Conservation (phyloP, 2,113 vertebrate species). For the Fulica atra region DNA sequence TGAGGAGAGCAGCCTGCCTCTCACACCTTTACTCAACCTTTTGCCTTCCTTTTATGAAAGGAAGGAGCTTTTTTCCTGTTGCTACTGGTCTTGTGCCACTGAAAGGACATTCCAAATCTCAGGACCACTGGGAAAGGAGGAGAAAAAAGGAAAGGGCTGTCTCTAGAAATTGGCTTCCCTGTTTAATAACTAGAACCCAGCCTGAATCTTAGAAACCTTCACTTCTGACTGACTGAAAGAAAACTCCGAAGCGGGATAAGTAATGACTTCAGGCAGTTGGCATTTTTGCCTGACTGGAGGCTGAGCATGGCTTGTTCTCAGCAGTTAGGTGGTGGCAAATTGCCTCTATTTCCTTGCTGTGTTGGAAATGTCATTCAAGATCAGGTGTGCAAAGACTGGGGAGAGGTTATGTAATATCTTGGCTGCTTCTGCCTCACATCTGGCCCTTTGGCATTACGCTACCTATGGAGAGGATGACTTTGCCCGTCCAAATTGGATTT, state of each 20-base stretch:
- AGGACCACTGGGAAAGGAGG: not conserved
- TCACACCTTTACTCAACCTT: not conserved
- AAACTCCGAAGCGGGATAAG: not conserved
- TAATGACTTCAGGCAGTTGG: not conserved
- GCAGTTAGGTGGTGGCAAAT: not conserved
- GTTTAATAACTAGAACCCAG: not conserved
- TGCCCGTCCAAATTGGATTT: constrained; percentile 41
- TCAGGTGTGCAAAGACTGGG: constrained; percentile 21
- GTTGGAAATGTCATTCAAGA: constrained; percentile 41
- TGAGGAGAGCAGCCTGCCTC: not conserved
- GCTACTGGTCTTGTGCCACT: not conserved
- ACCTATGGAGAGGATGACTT: not conserved
- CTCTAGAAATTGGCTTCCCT: not conserved
- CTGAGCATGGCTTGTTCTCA: not conserved
- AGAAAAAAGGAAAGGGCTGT: not conserved
- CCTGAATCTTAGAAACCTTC: not conserved
- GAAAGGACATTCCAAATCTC: constrained; percentile 20
- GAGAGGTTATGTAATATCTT: constrained; percentile 26
- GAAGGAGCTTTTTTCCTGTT: constrained; percentile 65
- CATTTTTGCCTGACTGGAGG: not conserved
- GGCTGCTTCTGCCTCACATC: constrained; percentile 29
- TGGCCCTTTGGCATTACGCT: constrained; percentile 42
- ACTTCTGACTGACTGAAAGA: not conserved
- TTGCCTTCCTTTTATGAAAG: constrained; percentile 35
- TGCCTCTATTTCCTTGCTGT: constrained; percentile 8